A percentile compares a stretch with the other conserved stretches of the same genome.
These are phyloP conservation scores for Mastigias papua DNA, from an alignment of 30 jellyfish, hydroid and myxozoan species.

Conservation along the genomic window DNA sequence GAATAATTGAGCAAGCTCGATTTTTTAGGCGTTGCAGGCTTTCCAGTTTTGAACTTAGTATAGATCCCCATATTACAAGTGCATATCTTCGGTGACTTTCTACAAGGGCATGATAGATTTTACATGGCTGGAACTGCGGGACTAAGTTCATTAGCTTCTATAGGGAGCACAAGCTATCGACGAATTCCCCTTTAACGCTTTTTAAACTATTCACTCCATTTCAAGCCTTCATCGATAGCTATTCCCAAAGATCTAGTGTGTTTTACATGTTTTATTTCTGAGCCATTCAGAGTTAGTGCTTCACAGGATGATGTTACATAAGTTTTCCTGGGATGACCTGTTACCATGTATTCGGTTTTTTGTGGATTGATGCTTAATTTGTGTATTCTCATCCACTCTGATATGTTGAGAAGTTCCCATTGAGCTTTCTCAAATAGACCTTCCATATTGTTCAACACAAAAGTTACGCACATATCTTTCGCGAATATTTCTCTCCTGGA, in stretches of 20 bases:
- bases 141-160: too few species aligned
- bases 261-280: background rate
- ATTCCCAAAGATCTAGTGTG: background rate
- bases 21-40: background rate
- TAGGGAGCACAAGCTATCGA: background rate
- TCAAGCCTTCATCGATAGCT: background rate
- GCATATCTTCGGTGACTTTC: background rate
- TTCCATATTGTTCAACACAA: background rate
- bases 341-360: slow-evolving; percentile 19
- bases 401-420: background rate
- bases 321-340: slow-evolving; percentile 13
- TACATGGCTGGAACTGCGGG: too few species aligned
- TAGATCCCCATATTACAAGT: too few species aligned
- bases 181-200: background rate
- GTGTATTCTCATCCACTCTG: slow-evolving; percentile 28
- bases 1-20: background rate
- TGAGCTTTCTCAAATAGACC: background rate
- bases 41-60: too few species aligned
- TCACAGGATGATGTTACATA: background rate
- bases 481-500: slow-evolving; percentile 25
- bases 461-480: slow-evolving; percentile 33
- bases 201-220: background rate
- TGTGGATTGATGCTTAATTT: background rate
- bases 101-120: too few species aligned
- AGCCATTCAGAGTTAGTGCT: slow-evolving; percentile 1